Conservation (phyloP, 2,797 vertebrate species). For the Poecilia gillii region DNA sequence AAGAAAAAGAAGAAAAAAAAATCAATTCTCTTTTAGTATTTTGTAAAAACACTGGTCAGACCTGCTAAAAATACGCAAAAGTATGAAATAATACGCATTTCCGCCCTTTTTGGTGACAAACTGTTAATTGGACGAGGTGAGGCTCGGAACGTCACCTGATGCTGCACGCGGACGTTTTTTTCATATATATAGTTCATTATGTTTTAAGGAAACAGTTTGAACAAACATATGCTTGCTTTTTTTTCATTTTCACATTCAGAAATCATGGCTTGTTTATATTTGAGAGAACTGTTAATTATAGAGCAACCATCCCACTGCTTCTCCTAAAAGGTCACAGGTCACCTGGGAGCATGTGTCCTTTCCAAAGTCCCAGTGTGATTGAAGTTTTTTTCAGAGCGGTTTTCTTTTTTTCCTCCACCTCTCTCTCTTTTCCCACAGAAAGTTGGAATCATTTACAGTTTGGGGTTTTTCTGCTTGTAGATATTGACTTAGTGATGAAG, state of each 20-base stretch:
- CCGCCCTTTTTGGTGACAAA: neutral
- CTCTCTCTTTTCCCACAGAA: constrained; percentile 1
- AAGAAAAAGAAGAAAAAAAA: neutral
- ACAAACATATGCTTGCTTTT: neutral
- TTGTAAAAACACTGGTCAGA: neutral
- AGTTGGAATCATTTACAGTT: constrained; percentile 4
- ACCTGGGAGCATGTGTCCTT: constrained; percentile 1
- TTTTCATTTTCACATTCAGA: neutral
- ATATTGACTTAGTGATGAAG: constrained; percentile 38
- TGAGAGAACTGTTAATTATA: neutral
- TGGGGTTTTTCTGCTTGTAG: neutral
- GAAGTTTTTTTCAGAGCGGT: neutral
- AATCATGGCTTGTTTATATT: neutral
- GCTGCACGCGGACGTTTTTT: neutral
- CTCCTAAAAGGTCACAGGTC: constrained; percentile 55
- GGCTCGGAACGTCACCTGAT: neutral
- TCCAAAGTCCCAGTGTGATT: neutral
- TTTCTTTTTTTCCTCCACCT: neutral
- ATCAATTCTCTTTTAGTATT: neutral
- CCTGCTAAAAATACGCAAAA: neutral
- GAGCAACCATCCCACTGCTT: neutral
- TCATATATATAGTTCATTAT: neutral
- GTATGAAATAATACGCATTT: neutral
- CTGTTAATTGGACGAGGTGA: neutral
- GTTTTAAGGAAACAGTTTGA: neutral